Evolutionary conservation across 2,888 invertebrate species (phyloP), one percentile per base, ranked within the genome.

Genomic region (Amiota minor): DNA sequence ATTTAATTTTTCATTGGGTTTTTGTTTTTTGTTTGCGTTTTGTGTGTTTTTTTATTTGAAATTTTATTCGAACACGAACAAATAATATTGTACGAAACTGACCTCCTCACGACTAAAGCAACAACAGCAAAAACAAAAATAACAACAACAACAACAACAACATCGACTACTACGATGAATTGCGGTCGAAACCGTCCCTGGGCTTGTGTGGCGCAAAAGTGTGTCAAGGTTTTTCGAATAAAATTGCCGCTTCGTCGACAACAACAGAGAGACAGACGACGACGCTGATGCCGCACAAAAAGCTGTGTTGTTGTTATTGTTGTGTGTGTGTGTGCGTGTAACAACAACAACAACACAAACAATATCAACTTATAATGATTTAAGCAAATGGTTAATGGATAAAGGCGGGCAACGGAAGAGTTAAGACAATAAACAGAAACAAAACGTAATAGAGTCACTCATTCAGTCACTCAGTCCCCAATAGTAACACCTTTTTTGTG

Each of bases 141-240:
- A 73, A 78, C 83, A 59, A 47, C 70, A 59, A 18, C 65, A 70
- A 68, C 72, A 61, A 50, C 72, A 65, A 64, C 65, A 72, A 56
- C 72, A 69, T 18, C 49, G 74, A 73, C 72, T 72, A 76, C 79
- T 76, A 78, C 83, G 80, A 76, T 78, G 81, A 86, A 85, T 86
- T 87, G 87, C 86, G 86, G 86, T 87, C 84, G 86, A 82, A 86
- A 80, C 87, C 87, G 86, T 87, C 86, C 86, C 87, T 86, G 86
- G 84, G 82, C 80, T 73, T 79, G 80, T 78, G 76, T 78, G 84
- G 82, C 81, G 83, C 80, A 82, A 85, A 88, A 88, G 88, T 88
- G 82, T 88, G 87, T 88, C 87, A 88, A 88, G 87, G 87, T 88
- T 88, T 87, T 88, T 85, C 82, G 84, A 80, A 83, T 85, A 84